These are phyloP conservation scores for Diadema setosum DNA, from an alignment of 35 echinoderm and acorn worm genomes.

Conservation along the genomic window DNA sequence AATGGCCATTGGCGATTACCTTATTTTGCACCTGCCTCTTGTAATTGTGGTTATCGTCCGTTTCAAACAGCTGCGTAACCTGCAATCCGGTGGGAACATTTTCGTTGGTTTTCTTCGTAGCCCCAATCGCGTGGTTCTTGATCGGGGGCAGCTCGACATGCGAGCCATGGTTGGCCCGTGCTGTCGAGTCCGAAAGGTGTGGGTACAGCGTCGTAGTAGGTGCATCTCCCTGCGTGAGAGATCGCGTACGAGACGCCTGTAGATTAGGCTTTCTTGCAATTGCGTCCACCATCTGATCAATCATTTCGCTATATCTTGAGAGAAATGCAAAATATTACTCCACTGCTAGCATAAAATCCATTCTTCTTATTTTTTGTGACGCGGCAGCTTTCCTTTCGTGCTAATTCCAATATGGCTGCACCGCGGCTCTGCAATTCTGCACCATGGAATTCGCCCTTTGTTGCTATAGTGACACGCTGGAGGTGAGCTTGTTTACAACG, in stretches of 20 bases:
- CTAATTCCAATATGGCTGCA: slow-evolving; percentile 68
- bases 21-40: slow-evolving; percentile 65
- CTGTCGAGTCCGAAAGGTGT: slow-evolving; percentile 48
- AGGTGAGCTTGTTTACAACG: slow-evolving; percentile 74
- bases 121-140: slow-evolving; percentile 78
- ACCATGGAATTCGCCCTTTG: slow-evolving; percentile 68
- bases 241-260: slow-evolving; percentile 92
- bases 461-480: slow-evolving; percentile 53
- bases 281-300: slow-evolving; percentile 91
- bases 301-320: slow-evolving; percentile 35
- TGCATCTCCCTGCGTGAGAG: slow-evolving; percentile 70
- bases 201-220: slow-evolving; percentile 47
- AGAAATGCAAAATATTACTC: background rate
- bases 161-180: slow-evolving; percentile 70
- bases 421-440: background rate
- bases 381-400: background rate
- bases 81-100: slow-evolving; percentile 83
- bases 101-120: slow-evolving; percentile 82
- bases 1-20: slow-evolving; percentile 33
- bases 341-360: background rate
- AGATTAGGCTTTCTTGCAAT: slow-evolving; percentile 94
- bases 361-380: background rate
- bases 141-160: slow-evolving; percentile 98
- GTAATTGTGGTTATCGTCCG: slow-evolving; percentile 96
- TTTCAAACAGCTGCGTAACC: slow-evolving; percentile 94